These are phyloP conservation scores for Drosophila tripunctata DNA, from an alignment of 2,888 invertebrate species.

Conservation along the genomic window DNA sequence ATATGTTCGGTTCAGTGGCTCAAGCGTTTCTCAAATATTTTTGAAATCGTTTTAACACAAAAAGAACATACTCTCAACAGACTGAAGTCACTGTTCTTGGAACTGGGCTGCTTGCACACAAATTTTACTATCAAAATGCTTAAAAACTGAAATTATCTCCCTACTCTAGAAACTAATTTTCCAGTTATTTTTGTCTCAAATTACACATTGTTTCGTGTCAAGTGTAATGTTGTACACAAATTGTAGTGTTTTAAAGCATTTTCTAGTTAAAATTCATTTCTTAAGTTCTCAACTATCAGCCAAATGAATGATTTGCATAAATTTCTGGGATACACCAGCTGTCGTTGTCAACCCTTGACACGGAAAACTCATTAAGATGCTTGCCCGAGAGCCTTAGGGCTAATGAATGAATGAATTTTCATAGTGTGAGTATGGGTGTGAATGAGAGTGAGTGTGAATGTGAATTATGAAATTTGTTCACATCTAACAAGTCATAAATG, in stretches of 20 bases:
- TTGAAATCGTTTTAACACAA: no score
- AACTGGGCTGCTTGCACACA: background rate
- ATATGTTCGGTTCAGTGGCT: no score
- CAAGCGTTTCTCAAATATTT: no score
- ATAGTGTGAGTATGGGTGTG: background rate
- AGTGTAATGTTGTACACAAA: background rate
- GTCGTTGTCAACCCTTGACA: constrained; percentile 60
- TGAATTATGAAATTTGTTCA: constrained; percentile 62
- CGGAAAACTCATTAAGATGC: constrained; percentile 61
- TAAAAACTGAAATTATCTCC: background rate
- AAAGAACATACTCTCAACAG: no score
- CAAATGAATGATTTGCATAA: constrained; percentile 30
- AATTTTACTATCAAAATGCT: background rate
- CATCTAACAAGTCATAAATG: constrained; percentile 71
- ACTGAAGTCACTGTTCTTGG: no score
- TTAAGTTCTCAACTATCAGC: constrained; percentile 4
- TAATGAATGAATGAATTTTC: constrained; percentile 21
- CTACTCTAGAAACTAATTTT: no score
- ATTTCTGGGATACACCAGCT: constrained; percentile 40
- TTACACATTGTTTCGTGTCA: background rate
- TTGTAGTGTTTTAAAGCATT: background rate
- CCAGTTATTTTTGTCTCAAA: background rate
- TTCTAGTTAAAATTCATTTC: background rate
- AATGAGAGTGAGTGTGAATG: constrained; percentile 22
- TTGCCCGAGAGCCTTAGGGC: constrained; percentile 25